Evolutionary conservation across 2,797 vertebrate genomes (phyloP).

Genomic region (Heterohyrax brucei): DNA sequence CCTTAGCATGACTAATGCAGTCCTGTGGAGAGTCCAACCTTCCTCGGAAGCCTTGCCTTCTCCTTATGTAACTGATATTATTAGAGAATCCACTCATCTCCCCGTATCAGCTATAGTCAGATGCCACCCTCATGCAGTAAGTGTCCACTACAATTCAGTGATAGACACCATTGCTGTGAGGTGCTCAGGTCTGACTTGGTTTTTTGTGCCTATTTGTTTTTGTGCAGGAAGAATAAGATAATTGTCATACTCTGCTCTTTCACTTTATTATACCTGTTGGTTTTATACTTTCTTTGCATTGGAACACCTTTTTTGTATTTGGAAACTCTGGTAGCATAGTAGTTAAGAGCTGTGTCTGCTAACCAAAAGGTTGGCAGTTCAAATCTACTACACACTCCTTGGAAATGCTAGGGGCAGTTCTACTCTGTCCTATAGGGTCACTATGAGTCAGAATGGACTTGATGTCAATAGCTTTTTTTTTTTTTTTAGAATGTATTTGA

Average conservation of each 20-base stretch:
- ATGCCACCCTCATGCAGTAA: background rate
- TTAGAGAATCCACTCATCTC: background rate
- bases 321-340: too few species aligned
- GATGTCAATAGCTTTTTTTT: too few species aligned
- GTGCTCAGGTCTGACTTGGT: background rate
- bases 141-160: background rate
- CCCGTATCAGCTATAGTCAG: background rate
- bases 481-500: background rate
- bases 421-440: too few species aligned
- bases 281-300: slow-evolving; percentile 60
- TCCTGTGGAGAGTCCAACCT: background rate
- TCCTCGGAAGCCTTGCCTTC: background rate
- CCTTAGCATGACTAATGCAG: background rate
- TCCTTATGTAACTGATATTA: background rate
- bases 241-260: slow-evolving; percentile 35
- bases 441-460: too few species aligned
- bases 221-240: slow-evolving; percentile 32
- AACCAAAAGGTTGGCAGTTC: too few species aligned
- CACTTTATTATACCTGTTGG: background rate
- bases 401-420: too few species aligned
- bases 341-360: too few species aligned
- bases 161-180: accelerated
- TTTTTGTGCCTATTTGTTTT: slow-evolving; percentile 20
- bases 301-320: slow-evolving; percentile 34
- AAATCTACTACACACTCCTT: too few species aligned